Conservation (phyloP, 2,797 vertebrate genomes). For the Sebastes wilsoni region DNA sequence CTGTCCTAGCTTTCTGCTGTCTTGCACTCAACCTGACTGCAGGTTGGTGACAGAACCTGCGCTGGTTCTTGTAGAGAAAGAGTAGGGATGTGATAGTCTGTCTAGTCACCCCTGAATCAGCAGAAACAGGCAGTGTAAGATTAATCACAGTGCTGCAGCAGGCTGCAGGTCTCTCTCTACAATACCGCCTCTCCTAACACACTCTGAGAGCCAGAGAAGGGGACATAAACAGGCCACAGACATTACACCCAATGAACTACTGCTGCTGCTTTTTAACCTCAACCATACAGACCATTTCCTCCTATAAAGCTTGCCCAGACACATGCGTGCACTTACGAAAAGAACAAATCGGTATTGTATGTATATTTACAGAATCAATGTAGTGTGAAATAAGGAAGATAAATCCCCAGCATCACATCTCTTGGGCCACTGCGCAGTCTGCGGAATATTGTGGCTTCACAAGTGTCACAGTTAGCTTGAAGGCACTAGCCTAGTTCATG, state of each 20-base stretch:
- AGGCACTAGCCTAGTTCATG: constrained; percentile 58
- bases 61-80: constrained; percentile 10
- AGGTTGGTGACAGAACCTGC: constrained; percentile 6
- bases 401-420: background rate
- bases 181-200: constrained; percentile 15
- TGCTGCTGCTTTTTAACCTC: constrained; percentile 3
- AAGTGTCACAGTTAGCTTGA: constrained; percentile 34
- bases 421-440: background rate
- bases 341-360: background rate
- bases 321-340: background rate
- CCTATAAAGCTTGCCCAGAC: background rate
- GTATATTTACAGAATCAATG: constrained; percentile 2
- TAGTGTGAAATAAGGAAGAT: background rate
- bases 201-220: background rate
- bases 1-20: background rate
- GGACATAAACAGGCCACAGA: constrained; percentile 26
- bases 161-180: constrained; percentile 27
- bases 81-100: background rate
- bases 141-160: constrained; percentile 55
- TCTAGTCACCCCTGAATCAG: constrained; percentile 53
- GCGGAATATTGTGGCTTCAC: constrained; percentile 1
- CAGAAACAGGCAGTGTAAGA: constrained; percentile 43
- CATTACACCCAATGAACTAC: constrained; percentile 38
- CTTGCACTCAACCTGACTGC: background rate
- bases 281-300: background rate